Evolutionary conservation across 1,140 invertebrate species (phyloP), one percentile per base, ranked within the genome.

Genomic region (Aphelinus certus): DNA sequence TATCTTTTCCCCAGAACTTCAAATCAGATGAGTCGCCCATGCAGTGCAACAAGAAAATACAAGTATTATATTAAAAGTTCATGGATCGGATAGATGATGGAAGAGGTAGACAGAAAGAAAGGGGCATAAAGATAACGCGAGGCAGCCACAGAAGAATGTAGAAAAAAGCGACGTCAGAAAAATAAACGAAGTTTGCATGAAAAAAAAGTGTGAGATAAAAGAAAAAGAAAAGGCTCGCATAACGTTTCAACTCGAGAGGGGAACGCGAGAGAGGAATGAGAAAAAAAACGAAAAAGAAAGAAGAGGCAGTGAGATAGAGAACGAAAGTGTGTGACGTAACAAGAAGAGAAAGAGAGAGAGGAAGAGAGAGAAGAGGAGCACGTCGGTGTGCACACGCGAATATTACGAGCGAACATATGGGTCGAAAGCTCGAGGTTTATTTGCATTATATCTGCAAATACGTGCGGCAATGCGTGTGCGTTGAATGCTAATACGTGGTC

Each of bases 381-480:
- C 10, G 26, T 60, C 58, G 62, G 65, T 64, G n/a, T 55, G 56
- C 53, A 63, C 70, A 45, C 53, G 76, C 71, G 69, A 83, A 76
- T 76, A 76, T 80, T 80, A 78, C 80, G 71, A 62, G 49, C 7
- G 68, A 68, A 77, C 73, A 81, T 77, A 77, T 77, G 76, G 73
- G 75, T 60, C 71, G 60, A 78, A 67, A 60, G 73, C 73, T 65
- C 58, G 69, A 72, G 76, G 75, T 82, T 83, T 81, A 81, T 83
- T 83, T 83, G 77, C 78, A 69, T 82, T 83, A 82, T 78, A 80
- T 82, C 78, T 76, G 80, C 80, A 82, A 83, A 84, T 82, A 83
- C 76, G 76, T 78, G 78, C 66, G 73, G 75, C 79, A 81, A 83
- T 83, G 81, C 78, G 75, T 81, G 77, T 75, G 53, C 72, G 72